A percentile compares a stretch with the other conserved stretches of the same genome.
Evolutionary conservation across 1,140 invertebrate genomes (phyloP).

Genomic region (Drosophila kanapiae): DNA sequence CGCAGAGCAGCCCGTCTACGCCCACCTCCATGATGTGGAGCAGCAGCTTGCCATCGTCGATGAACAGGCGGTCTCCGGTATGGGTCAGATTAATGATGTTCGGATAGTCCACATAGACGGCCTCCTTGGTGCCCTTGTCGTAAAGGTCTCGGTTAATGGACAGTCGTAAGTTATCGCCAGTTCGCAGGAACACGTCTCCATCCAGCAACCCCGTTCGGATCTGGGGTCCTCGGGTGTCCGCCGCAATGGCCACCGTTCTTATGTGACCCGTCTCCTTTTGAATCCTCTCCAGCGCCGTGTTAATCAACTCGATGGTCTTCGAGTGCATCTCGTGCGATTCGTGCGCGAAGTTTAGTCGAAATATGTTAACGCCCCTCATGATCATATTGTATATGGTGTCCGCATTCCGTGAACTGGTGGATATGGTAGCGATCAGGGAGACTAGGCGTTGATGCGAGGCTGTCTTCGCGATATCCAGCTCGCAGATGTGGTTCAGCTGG

Average conservation of each 20-base stretch:
- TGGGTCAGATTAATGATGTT: conserved; percentile 98
- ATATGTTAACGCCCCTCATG: conserved; percentile 98
- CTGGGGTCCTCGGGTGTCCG: conserved; percentile 98
- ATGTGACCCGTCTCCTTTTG: conserved; percentile 89
- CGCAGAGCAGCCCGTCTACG: conserved; percentile 88
- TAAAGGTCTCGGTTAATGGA: conserved; percentile 93
- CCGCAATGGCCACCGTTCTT: conserved; percentile 87
- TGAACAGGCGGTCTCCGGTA: conserved; percentile 93
- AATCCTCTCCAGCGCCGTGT: conserved; percentile 92
- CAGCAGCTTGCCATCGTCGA: conserved; percentile 99
- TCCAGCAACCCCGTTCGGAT: conserved; percentile 97
- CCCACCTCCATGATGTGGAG: conserved; percentile 91
- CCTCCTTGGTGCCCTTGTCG: conserved; percentile 92
- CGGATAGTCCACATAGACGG: conserved; percentile 94
- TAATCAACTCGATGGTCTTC: conserved; percentile 94
- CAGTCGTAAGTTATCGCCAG: conserved; percentile 93
- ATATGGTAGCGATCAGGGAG: conserved; percentile 99
- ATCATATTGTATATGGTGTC: conserved; percentile 97
- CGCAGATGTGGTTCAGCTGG: conserved; percentile 95
- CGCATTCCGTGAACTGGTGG: conserved; percentile 94
- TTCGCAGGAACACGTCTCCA: conserved; percentile 92
- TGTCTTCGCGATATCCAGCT: conserved; percentile 95
- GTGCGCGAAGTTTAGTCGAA: conserved; percentile 98
- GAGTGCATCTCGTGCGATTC: conserved; percentile 98
- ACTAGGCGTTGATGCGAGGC: conserved; percentile 93